Conservation (phyloP, 35 echinoderm and acorn worm species). For the Acanthaster planci region DNA sequence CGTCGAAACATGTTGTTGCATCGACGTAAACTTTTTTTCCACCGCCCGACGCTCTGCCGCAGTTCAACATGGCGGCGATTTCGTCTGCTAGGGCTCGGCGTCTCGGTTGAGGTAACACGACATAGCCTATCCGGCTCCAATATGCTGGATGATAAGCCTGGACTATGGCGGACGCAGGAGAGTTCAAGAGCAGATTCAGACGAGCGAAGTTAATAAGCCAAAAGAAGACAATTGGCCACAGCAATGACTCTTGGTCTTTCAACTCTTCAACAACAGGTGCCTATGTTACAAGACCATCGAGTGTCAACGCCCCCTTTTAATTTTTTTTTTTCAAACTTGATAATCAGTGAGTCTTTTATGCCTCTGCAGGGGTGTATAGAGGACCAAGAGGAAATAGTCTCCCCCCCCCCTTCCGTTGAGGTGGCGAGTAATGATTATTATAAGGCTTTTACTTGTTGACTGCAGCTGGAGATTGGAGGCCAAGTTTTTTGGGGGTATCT, state of each 20-base stretch:
- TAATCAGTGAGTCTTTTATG: not conserved
- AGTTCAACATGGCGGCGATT: slow-evolving; percentile 8
- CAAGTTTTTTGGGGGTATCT: not conserved
- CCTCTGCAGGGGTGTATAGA: not conserved
- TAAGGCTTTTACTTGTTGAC: not conserved
- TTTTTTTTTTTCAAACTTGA: not conserved
- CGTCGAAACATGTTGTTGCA: slow-evolving; percentile 27
- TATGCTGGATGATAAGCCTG: not conserved
- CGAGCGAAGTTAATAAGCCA: not conserved
- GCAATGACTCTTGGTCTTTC: slow-evolving; percentile 3
- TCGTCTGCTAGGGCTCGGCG: not conserved
- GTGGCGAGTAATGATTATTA: not conserved
- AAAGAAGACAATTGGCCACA: not conserved
- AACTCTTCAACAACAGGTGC: not conserved
- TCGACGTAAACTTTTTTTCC: not conserved
- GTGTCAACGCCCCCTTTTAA: slow-evolving; percentile 3
- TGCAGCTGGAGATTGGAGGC: slow-evolving; percentile 16
- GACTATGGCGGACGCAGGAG: not conserved
- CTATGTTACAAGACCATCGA: not conserved
- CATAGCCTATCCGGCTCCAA: too few species aligned
- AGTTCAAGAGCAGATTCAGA: not conserved
- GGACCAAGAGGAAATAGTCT: not conserved
- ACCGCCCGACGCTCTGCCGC: not conserved
- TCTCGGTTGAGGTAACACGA: too few species aligned
- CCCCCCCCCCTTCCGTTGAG: too few species aligned